A percentile compares a stretch with the other conserved stretches of the same genome.
Conservation (phyloP, 2,888 invertebrate genomes). For the Geophilus truncorum region DNA sequence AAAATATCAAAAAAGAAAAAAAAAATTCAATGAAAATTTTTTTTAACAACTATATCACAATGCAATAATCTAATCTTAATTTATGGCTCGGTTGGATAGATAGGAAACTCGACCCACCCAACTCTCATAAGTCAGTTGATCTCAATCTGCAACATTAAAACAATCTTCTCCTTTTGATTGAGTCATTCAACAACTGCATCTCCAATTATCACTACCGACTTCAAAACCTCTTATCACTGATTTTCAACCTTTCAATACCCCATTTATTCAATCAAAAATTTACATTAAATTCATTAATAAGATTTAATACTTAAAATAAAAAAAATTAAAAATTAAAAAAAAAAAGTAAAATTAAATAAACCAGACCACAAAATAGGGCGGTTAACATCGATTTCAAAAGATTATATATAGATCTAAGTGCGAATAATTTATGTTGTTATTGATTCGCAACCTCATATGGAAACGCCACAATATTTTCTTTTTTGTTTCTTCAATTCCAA, state of each 20-base stretch:
- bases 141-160: slow-evolving; percentile 22
- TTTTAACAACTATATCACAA: background rate
- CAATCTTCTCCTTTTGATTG: slow-evolving; percentile 20
- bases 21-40: background rate
- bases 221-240: slow-evolving; percentile 8
- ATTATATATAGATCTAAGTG: too few species aligned
- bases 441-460: background rate
- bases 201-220: slow-evolving; percentile 7
- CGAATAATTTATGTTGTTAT: too few species aligned
- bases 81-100: slow-evolving; percentile 8
- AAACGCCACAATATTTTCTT: background rate
- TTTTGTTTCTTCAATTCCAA: background rate
- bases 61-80: slow-evolving; percentile 24
- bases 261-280: background rate
- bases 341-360: too few species aligned
- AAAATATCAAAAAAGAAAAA: background rate
- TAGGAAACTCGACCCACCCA: slow-evolving; percentile 14
- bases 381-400: too few species aligned
- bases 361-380: too few species aligned
- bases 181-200: background rate
- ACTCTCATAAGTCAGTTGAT: slow-evolving; percentile 15
- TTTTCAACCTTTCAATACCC: background rate
- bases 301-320: too few species aligned
- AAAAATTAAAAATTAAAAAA: too few species aligned
- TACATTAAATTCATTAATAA: too few species aligned